These are phyloP conservation scores for Gasterosteus nipponicus DNA, from an alignment of 2,113 vertebrate species.

Conservation along the genomic window DNA sequence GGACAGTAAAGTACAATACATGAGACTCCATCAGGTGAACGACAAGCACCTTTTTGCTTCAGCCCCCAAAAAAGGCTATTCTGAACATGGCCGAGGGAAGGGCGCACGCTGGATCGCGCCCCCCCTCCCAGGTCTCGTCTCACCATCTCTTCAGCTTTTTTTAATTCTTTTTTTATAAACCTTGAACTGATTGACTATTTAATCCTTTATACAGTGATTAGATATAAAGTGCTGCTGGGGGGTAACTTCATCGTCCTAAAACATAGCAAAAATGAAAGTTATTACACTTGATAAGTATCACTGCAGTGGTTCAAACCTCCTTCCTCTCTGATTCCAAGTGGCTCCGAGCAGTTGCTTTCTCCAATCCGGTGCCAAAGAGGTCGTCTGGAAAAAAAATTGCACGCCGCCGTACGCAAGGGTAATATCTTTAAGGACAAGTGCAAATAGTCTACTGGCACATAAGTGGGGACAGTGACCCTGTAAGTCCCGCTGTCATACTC, in stretches of 20 bases:
- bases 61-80: conserved; percentile 92
- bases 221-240: conserved; percentile 99
- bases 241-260: conserved; percentile 93
- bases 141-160: conserved; percentile 62
- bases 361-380: conserved; percentile 89
- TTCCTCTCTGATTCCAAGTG: conserved; percentile 82
- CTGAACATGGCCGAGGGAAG: conserved; percentile 90
- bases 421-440: conserved; percentile 96
- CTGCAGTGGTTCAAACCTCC: conserved; percentile 86
- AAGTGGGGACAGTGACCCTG: conserved; percentile 99
- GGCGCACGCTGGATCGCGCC: conserved; percentile 79
- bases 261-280: conserved; percentile 91
- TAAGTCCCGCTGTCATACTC: conserved; percentile 99
- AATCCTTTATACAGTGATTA: conserved; percentile 95
- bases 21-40: conserved; percentile 87
- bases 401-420: conserved; percentile 90
- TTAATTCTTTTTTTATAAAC: conserved; percentile 40
- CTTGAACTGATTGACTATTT: conserved; percentile 81
- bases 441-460: conserved; percentile 99
- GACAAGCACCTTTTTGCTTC: conserved; percentile 91
- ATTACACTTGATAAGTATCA: conserved; percentile 79
- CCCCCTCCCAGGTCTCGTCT: conserved; percentile 84
- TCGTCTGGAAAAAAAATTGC: conserved; percentile 93
- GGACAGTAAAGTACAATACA: conserved; percentile 88
- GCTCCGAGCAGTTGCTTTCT: conserved; percentile 87